A percentile compares a stretch with the other conserved stretches of the same genome.
These are phyloP conservation scores for Ficedula albicollis DNA, from an alignment of 2,797 vertebrate species.

Conservation along the genomic window DNA sequence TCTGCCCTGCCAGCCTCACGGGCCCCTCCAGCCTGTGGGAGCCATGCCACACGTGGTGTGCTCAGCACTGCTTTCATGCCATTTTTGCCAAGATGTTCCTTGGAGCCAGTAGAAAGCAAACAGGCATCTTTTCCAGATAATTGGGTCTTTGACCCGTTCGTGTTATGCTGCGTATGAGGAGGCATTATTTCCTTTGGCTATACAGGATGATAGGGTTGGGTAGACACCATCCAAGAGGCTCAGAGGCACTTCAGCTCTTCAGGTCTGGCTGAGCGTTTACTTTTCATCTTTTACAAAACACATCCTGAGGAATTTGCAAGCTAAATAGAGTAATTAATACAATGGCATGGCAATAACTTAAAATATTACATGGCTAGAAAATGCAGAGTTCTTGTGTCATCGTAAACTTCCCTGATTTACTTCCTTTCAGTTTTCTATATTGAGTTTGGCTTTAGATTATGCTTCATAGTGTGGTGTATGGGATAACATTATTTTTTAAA, in stretches of 20 bases:
- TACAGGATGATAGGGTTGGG: background rate
- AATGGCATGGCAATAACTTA: background rate
- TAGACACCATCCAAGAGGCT: background rate
- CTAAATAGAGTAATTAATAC: background rate
- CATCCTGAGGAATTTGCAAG: background rate
- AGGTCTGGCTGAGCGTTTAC: background rate
- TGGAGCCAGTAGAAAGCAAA: background rate
- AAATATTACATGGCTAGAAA: background rate
- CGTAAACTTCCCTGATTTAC: background rate
- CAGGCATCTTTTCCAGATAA: background rate
- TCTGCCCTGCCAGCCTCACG: accelerated
- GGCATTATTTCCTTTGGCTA: background rate
- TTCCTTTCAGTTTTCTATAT: background rate
- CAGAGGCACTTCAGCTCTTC: background rate
- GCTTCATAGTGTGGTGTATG: background rate
- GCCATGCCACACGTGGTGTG: accelerated
- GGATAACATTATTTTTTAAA: background rate
- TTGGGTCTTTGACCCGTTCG: background rate
- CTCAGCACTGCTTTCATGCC: background rate
- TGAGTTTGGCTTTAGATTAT: background rate
- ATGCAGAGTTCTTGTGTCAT: background rate
- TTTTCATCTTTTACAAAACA: background rate
- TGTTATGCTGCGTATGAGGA: background rate
- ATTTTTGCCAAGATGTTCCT: background rate
- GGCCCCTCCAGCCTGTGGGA: background rate